These are phyloP conservation scores for Halocynthia roretzi DNA, from an alignment of 23 tunicate genomes.

Conservation along the genomic window DNA sequence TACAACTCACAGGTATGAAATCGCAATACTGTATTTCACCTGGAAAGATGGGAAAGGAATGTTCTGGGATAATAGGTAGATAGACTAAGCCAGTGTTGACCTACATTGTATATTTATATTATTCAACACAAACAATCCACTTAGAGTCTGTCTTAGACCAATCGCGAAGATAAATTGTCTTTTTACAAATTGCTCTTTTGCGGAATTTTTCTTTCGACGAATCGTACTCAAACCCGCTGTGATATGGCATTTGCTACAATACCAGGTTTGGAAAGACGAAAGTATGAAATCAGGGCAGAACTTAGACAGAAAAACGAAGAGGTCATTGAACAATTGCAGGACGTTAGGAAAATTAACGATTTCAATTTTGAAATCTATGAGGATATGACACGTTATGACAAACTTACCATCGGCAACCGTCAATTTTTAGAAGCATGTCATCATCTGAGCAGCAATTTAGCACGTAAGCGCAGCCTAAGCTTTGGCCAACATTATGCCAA, in stretches of 20 bases:
- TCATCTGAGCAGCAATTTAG: background rate
- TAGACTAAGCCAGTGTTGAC: no score
- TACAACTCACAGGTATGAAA: no score
- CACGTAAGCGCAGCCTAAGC: background rate
- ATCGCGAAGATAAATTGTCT: no score
- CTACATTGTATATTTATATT: background rate
- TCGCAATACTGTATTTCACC: no score
- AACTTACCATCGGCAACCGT: background rate
- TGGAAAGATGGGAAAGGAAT: no score
- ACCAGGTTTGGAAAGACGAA: background rate
- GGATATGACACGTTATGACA: slow-evolving; percentile 2
- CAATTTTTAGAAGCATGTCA: background rate
- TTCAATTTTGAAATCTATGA: background rate
- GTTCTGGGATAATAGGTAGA: no score
- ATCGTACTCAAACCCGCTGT: no score
- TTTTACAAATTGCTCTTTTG: no score
- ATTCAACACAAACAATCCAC: background rate
- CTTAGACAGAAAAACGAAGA: background rate
- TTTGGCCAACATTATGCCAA: no score
- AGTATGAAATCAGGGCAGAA: background rate
- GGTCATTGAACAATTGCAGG: background rate
- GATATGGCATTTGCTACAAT: no score
- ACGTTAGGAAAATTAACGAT: background rate
- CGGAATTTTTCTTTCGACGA: no score
- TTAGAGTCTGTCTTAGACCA: no score